These are phyloP conservation scores for Aurelia sp. DNA, from an alignment of 30 jellyfish, hydroid and myxozoan species.

Conservation along the genomic window DNA sequence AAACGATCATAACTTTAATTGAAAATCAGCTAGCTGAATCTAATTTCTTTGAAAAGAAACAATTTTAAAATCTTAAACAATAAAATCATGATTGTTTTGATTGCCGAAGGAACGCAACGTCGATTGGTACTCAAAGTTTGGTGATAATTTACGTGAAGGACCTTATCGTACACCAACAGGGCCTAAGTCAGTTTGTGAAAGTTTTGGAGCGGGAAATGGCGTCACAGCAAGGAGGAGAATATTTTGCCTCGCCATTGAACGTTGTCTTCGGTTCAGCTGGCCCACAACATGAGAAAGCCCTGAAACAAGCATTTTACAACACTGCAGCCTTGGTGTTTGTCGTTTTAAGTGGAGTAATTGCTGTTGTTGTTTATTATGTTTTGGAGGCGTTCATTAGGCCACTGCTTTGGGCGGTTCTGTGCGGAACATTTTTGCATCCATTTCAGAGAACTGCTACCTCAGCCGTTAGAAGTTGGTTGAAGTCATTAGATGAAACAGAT, in stretches of 20 bases:
- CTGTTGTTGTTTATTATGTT: conserved; percentile 79
- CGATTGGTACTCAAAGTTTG: too few relatives aligned
- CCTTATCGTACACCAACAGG: too few relatives aligned
- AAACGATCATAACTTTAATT: too few relatives aligned
- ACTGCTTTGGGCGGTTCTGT: conserved; percentile 93
- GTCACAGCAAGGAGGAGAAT: conserved; percentile 20
- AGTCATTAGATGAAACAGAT: conserved; percentile 59
- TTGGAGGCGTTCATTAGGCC: conserved; percentile 93
- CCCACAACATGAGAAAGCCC: conserved; percentile 87
- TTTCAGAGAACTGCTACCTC: conserved; percentile 83
- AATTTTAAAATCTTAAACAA: too few relatives aligned
- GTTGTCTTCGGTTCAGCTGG: conserved; percentile 77
- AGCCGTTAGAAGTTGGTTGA: conserved; percentile 79
- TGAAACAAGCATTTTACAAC: conserved; percentile 90
- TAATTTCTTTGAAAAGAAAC: too few relatives aligned
- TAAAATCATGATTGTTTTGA: too few relatives aligned
- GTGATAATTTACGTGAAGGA: too few relatives aligned
- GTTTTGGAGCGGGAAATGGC: neutral
- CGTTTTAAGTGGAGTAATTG: conserved; percentile 76
- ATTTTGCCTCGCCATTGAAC: conserved; percentile 82
- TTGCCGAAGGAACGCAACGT: too few relatives aligned
- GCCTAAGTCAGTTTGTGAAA: too few relatives aligned
- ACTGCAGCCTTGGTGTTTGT: conserved; percentile 96
- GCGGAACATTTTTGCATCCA: conserved; percentile 93
- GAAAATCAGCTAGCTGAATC: too few relatives aligned